These are phyloP conservation scores for Metopia argyrocephala DNA, from an alignment of 2,888 invertebrate genomes.

Conservation along the genomic window DNA sequence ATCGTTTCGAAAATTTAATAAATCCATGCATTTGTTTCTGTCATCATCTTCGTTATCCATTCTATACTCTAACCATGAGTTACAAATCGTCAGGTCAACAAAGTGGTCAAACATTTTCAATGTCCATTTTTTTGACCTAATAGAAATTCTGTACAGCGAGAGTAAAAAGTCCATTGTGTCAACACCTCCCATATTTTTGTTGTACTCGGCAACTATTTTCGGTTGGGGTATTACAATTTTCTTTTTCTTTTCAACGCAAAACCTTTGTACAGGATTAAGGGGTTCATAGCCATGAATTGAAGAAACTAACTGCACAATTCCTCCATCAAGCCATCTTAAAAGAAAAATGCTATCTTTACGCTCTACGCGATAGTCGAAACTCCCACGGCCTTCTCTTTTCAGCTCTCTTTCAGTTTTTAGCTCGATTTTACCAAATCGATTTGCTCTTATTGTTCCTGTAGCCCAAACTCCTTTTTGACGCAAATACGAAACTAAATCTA, in stretches of 20 bases:
- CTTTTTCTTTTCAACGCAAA: slow-evolving; percentile 10
- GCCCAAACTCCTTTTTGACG: slow-evolving; percentile 5
- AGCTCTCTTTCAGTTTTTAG: slow-evolving; percentile 9
- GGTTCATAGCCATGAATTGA: slow-evolving; percentile 8
- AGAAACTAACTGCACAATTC: slow-evolving; percentile 13
- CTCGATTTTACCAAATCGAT: not conserved
- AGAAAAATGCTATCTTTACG: slow-evolving; percentile 10
- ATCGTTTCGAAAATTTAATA: too few species aligned
- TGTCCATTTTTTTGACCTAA: too few species aligned
- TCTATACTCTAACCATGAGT: too few species aligned
- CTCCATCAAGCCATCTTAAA: slow-evolving; percentile 25
- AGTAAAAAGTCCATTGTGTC: slow-evolving; percentile 31
- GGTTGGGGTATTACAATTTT: slow-evolving; percentile 3
- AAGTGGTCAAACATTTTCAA: too few species aligned
- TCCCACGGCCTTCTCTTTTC: slow-evolving; percentile 3
- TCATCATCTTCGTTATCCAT: too few species aligned
- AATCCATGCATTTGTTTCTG: too few species aligned
- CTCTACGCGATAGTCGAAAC: slow-evolving; percentile 16
- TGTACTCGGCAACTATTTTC: not conserved
- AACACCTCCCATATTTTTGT: slow-evolving; percentile 18
- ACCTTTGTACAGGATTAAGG: not conserved
- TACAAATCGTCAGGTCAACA: too few species aligned
- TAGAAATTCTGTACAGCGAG: not conserved
- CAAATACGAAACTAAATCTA: not conserved
- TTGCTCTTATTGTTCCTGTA: slow-evolving; percentile 22